phyloP scores from a whole-genome alignment of 2,888 invertebrate genomes.

The Acanthosoma haemorrhoidale region DNA sequence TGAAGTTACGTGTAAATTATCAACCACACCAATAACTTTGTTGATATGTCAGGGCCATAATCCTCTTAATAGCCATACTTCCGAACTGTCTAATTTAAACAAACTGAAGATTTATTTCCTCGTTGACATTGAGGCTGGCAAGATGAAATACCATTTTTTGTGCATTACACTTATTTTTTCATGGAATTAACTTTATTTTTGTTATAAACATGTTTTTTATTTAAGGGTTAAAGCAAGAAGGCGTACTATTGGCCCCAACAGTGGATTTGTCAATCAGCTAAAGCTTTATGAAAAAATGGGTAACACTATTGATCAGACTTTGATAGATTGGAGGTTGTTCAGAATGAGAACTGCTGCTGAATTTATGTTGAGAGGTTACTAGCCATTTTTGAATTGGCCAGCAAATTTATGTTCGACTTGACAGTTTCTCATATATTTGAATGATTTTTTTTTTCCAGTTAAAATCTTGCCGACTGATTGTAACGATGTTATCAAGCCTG shows the following conservation, averaged over 20 bases:
- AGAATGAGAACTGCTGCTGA: conserved; percentile 73
- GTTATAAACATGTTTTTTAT: background rate
- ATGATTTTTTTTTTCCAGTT: conserved; percentile 49
- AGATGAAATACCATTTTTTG: background rate
- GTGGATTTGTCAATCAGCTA: conserved; percentile 73
- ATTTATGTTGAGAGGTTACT: conserved; percentile 64
- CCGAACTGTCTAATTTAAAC: too few relatives aligned
- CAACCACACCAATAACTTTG: too few relatives aligned
- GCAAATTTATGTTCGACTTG: too few relatives aligned
- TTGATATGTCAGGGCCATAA: too few relatives aligned
- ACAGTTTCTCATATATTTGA: background rate
- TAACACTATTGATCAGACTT: conserved; percentile 61
- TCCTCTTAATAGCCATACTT: too few relatives aligned
- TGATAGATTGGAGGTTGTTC: conserved; percentile 68
- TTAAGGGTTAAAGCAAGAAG: conserved; percentile 62
- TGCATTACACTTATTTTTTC: background rate
- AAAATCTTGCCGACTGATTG: conserved; percentile 77
- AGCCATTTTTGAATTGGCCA: too few relatives aligned
- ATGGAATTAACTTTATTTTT: background rate
- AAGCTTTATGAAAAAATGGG: conserved; percentile 74
- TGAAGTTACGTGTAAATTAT: too few relatives aligned
- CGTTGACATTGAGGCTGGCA: background rate
- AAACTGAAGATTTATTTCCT: too few relatives aligned
- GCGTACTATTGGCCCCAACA: conserved; percentile 69
- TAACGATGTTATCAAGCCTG: conserved; percentile 69